Evolutionary conservation across 1,140 invertebrate species (phyloP).

Genomic region (Hypsibius dujardini): DNA sequence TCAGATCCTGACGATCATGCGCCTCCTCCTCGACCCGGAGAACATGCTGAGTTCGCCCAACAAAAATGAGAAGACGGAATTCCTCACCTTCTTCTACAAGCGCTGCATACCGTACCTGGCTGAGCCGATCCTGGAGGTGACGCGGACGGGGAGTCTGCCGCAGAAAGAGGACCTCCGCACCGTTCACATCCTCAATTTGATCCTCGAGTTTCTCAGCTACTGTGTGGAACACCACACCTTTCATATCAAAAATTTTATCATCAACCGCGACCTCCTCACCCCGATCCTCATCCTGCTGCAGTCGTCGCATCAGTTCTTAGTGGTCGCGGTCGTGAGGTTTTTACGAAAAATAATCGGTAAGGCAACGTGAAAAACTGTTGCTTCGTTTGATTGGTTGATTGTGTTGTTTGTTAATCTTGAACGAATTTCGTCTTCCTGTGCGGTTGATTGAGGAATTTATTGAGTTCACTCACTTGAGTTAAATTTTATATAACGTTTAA

Average conservation of each 20-base stretch:
- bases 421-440: too few species aligned
- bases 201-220: constrained; percentile 89
- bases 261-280: constrained; percentile 85
- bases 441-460: too few species aligned
- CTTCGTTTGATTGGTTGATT: too few species aligned
- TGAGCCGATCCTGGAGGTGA: constrained; percentile 70
- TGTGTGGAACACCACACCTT: constrained; percentile 99
- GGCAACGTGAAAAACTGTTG: background rate
- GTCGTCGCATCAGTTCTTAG: constrained; percentile 91
- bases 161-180: constrained; percentile 71
- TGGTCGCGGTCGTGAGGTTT: constrained; percentile 76
- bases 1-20: constrained; percentile 44
- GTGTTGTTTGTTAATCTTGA: too few species aligned
- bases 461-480: too few species aligned
- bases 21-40: constrained; percentile 87
- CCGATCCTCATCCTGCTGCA: constrained; percentile 89
- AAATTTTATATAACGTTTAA: too few species aligned
- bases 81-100: constrained; percentile 96
- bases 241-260: constrained; percentile 93
- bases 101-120: constrained; percentile 87
- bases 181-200: constrained; percentile 78
- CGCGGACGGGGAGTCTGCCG: constrained; percentile 47
- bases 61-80: constrained; percentile 92
- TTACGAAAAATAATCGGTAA: constrained; percentile 76
- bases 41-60: constrained; percentile 59